phyloP scores from a whole-genome alignment of 2,888 invertebrate species.

The Elysia crispata region DNA sequence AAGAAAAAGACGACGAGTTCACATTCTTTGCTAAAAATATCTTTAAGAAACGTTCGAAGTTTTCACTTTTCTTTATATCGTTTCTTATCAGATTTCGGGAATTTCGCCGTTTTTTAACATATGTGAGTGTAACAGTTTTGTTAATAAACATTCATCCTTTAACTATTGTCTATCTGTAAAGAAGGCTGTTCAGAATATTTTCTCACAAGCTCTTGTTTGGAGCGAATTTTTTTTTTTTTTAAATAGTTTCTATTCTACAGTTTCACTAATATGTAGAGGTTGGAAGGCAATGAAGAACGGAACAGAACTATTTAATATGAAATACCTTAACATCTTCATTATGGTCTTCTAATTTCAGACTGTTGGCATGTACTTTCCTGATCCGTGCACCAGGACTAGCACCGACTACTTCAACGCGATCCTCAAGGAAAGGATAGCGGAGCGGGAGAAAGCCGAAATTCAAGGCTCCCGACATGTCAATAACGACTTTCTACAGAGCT shows the following conservation, averaged over 20 bases:
- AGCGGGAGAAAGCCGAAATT: no score
- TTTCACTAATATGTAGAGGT: no score
- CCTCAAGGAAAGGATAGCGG: no score
- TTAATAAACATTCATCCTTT: background rate
- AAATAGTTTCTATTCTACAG: background rate
- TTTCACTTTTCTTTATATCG: background rate
- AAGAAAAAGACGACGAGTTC: constrained; percentile 25
- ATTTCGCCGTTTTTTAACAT: constrained; percentile 16
- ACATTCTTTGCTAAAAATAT: background rate
- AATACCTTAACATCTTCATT: no score
- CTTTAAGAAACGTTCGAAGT: background rate
- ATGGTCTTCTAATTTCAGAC: no score
- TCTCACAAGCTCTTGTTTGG: background rate
- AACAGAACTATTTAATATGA: no score
- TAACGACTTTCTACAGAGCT: no score
- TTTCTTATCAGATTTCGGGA: background rate
- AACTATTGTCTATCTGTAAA: background rate
- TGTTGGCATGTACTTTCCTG: no score
- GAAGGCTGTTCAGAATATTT: background rate
- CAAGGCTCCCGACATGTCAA: no score
- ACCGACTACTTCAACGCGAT: no score
- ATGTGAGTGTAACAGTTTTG: background rate
- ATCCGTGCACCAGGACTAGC: no score
- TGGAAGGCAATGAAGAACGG: no score
- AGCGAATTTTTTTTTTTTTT: background rate